Evolutionary conservation across 2,888 invertebrate species (phyloP), one percentile per base, ranked within the genome.

Genomic region (Chrysotoxum bicinctum): DNA sequence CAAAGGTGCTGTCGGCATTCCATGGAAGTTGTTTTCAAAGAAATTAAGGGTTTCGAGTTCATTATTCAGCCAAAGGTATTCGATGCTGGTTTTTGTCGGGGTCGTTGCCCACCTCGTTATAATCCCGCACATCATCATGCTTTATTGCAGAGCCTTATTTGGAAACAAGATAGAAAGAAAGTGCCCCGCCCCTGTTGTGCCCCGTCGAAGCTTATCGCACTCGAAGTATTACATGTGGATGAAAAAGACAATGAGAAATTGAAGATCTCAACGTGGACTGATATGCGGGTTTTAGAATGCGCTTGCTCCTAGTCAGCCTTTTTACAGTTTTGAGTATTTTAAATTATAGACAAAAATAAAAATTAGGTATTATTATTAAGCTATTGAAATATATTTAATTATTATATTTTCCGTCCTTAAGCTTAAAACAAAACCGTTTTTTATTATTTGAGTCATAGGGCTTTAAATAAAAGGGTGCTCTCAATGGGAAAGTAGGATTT

Each of bases 41-140:
- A 95, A 74, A 92, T 95, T 32, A 93, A 94, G 84, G 94, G 94
- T 23, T 94, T 94, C 89, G 94, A 94, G 86, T 94, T 94, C 88
- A 94, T 95, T 62, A 92, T 95, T 58, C 94, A 95, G 87, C 96
- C 96, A n/a, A 94, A 94, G 89, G 92, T 91, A 16, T 95, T 95
- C 89, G 95, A 96, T 89, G 95, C 95, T 0, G 95, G 95, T 14
- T 95, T 93, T 89, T 96, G 96, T 90, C 94, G 94, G 82, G 96
- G 95, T 4, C 93, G 94, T 58, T 95, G 95, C 89, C 95, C 95
- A 0, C 93, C 94, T 0, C 93, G 94, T 7, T 95, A 94, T 89
- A 95, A 95, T 90, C 94, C 94, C 12, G 95, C 95, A 1, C 94
- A 94, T 87, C 95, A 95, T 88, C 95, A 96, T 90, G 95, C 96